Evolutionary conservation across 2,888 invertebrate species (phyloP), one percentile per base, ranked within the genome.

Genomic region (Amiota minor): DNA sequence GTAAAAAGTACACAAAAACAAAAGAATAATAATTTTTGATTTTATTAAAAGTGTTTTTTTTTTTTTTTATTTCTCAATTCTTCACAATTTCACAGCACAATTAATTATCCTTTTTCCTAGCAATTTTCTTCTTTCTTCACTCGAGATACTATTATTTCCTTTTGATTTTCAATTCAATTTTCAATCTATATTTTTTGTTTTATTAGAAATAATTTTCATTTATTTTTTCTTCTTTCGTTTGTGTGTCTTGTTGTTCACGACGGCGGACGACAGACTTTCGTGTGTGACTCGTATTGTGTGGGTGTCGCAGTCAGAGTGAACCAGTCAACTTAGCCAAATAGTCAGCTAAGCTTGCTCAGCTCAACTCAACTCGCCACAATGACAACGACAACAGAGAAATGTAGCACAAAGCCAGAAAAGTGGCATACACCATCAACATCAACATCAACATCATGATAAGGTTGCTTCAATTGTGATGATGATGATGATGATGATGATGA

Each of bases 281-380:
- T 18, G 59, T 53, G 67, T 68, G 67, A 50, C 67, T 68, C 67
- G 67, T 68, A 23, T 23, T 53, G 67, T 68, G 67, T 68, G 67
- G 67, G 67, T 68, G 67, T 68, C 67, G 67, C 67, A 68, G 67
- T 68, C 67, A 68, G 67, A 68, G 67, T 68, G 67, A 62, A 18
- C 14, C 62, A 12, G n/a, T 23, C 59, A 59, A 18, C 59, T 6
- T 11, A 59, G 59, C 59, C 59, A 18, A n/a, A 18, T 18, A 61
- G n/a, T 20, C 18, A 59, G 18, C 59, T 4, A 11, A 59, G 65
- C 65, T 46, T n/a, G 65, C 65, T 65, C 65, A 65, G 47, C 47
- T 65, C 10, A 65, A 59, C 46, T 47, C 65, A 65, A 47, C 18
- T 35, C 6, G 35, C 20, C 46, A 65, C 59, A 59, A 62, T 45